Evolutionary conservation across 2,113 vertebrate species (phyloP).

Genomic region (Grallaria varia): DNA sequence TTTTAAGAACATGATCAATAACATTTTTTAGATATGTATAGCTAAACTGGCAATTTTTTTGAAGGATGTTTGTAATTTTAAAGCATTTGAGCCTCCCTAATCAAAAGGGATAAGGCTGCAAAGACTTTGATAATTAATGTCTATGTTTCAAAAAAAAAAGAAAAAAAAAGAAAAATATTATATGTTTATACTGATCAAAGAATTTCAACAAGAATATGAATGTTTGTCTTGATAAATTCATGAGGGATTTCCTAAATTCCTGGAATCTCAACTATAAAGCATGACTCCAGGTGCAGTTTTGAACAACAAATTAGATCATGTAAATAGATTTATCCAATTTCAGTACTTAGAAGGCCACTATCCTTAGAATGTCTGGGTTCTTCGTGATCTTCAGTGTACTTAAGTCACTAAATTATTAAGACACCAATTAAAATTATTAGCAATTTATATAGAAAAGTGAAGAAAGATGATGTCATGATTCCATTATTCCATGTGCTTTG

Average conservation of each 20-base stretch:
- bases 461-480: neutral
- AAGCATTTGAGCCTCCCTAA: neutral
- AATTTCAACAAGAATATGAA: neutral
- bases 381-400: neutral
- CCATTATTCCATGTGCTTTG: constrained; percentile 31
- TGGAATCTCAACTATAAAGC: neutral
- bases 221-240: neutral
- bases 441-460: neutral
- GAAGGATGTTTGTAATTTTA: neutral
- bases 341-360: neutral
- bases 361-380: neutral
- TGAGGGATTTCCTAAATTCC: neutral
- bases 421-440: neutral
- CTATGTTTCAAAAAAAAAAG: neutral
- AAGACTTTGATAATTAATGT: neutral
- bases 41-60: neutral
- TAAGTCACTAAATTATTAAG: neutral
- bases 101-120: neutral
- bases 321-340: neutral
- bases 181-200: neutral
- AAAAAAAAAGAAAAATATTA: neutral
- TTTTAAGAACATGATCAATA: neutral
- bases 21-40: neutral
- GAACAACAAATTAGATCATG: neutral
- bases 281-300: neutral